These are phyloP conservation scores for Norana najaformis DNA, from an alignment of 2,888 invertebrate species.

Conservation along the genomic window DNA sequence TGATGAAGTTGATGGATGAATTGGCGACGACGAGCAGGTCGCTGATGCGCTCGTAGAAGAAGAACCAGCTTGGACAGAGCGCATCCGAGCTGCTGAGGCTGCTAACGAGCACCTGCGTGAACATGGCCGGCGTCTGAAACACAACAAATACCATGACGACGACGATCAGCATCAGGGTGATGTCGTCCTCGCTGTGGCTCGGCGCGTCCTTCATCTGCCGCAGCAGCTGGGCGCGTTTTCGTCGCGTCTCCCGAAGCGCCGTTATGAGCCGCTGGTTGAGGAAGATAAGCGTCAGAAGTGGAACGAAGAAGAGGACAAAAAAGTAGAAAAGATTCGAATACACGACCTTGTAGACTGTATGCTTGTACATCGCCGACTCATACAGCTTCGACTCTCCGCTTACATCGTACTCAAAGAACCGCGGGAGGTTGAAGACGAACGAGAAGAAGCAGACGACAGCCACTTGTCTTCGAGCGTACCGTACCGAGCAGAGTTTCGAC, in stretches of 20 bases:
- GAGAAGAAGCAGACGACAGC: constrained; percentile 40
- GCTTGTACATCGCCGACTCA: not conserved
- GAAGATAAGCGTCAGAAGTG: constrained; percentile 41
- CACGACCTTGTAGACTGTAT: constrained; percentile 43
- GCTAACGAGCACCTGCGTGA: constrained; percentile 40
- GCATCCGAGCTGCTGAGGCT: not conserved
- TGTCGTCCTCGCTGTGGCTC: constrained; percentile 45
- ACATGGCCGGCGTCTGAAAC: constrained; percentile 45
- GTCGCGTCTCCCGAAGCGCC: constrained; percentile 42
- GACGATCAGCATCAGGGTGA: constrained; percentile 46
- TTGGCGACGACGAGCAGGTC: constrained; percentile 46
- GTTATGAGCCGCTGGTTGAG: constrained; percentile 44
- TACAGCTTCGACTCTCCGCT: not conserved
- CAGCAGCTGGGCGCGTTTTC: constrained; percentile 42
- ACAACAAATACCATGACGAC: constrained; percentile 46
- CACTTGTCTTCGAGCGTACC: constrained; percentile 43
- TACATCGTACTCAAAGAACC: constrained; percentile 29
- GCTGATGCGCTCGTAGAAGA: constrained; percentile 46
- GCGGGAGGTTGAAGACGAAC: constrained; percentile 43
- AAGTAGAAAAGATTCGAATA: constrained; percentile 45
- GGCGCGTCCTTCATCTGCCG: constrained; percentile 19
- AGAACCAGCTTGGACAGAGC: constrained; percentile 41
- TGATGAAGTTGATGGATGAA: constrained; percentile 44
- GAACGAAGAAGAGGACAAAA: constrained; percentile 44
- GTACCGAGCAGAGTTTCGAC: constrained; percentile 42